A percentile compares a stretch with the other conserved stretches of the same genome.
These are phyloP conservation scores for Hirudo medicinalis DNA, from an alignment of 1,140 invertebrate genomes.

Conservation along the genomic window DNA sequence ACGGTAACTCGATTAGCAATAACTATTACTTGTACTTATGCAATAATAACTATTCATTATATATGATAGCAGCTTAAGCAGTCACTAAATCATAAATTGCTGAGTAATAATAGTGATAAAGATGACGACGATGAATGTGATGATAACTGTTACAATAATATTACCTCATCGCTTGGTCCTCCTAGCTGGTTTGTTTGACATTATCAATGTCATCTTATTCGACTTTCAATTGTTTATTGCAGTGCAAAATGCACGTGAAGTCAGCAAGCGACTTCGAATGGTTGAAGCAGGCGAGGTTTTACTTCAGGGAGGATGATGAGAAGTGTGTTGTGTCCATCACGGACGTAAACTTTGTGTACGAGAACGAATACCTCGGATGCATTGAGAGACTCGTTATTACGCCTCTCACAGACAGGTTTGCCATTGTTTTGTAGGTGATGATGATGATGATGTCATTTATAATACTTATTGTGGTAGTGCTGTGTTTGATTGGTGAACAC, in stretches of 20 bases:
- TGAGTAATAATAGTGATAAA: too few species aligned
- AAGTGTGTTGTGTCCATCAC: slow-evolving; percentile 83
- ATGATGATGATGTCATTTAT: neutral
- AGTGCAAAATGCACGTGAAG: slow-evolving; percentile 46
- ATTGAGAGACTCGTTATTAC: slow-evolving; percentile 90
- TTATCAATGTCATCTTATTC: too few species aligned
- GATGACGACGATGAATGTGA: too few species aligned
- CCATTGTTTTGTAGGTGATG: neutral
- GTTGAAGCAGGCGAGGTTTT: slow-evolving; percentile 90
- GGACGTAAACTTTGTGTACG: slow-evolving; percentile 86
- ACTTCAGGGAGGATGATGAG: slow-evolving; percentile 87
- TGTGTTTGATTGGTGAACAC: neutral
- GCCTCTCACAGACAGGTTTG: slow-evolving; percentile 63
- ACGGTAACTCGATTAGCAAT: too few species aligned
- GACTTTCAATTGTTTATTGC: neutral
- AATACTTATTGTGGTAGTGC: neutral
- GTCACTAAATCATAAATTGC: too few species aligned
- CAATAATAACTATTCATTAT: too few species aligned
- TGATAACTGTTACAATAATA: too few species aligned
- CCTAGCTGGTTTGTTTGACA: too few species aligned
- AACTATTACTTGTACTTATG: too few species aligned
- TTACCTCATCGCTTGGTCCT: too few species aligned
- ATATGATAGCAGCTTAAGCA: too few species aligned
- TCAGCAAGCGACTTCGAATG: slow-evolving; percentile 83
- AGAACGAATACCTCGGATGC: slow-evolving; percentile 92